Evolutionary conservation across 2,888 invertebrate genomes (phyloP), one percentile per base, ranked within the genome.

Genomic region (Norana najaformis): DNA sequence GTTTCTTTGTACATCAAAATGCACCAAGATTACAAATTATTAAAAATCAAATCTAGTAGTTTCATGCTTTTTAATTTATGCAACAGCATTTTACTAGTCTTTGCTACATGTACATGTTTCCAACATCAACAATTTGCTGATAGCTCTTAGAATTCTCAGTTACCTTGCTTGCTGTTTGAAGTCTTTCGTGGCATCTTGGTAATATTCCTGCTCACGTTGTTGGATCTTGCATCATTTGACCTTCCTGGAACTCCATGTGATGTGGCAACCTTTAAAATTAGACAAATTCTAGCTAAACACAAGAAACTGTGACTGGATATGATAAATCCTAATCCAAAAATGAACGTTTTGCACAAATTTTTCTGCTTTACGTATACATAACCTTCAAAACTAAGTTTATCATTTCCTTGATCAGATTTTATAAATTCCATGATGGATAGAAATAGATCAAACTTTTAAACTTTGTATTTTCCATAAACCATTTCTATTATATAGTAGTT

Each of bases 201-300:
- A 69, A 69, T n/a, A 69, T 69, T 30, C 16, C n/a, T 69, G 69
- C 69, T n/a, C n/a, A n/a, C n/a, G 69, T n/a, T 69, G 69, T n/a
- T 69, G 30, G 69, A n/a, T 69, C 69, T 69, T 69, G 69, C 2
- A 69, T 69, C 69, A 69, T 69, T 69, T 16, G 69, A 69, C 69
- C 69, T 69, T 69, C 30, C 69, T 8, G 69, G 30, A 69, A 69
- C 69, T 69, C 69, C n/a, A 30, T 69, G 69, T 69, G 69, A n/a
- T 69, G 69, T 30, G n/a, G 69, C 69, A n/a, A 69, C 69, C 69
- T 69, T 69, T n/a, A 69, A 69, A 47, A 69, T n/a, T n/a, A n/a
- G 69, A 8, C 30, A 69, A 30, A 69, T n/a, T n/a, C n/a, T n/a
- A n/a, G n/a, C n/a, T 69, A n/a, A 69, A 69, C n/a, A n/a, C 69